Percentiles rank a stretch among this genome's conserved stretches.
These are phyloP conservation scores for Allophyes oxyacanthae DNA, from an alignment of 2,888 invertebrate genomes.

Conservation along the genomic window DNA sequence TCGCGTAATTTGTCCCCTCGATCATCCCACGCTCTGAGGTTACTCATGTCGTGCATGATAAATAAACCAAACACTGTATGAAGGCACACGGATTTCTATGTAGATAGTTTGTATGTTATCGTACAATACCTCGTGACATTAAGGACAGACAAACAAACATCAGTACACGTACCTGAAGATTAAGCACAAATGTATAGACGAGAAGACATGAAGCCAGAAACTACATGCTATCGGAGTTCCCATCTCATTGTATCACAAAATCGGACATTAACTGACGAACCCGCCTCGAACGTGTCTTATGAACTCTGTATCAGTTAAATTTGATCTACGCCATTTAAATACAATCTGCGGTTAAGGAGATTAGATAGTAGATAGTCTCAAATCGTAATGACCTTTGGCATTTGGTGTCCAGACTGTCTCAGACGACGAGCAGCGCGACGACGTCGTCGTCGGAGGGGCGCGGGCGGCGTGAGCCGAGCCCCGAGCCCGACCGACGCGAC, in stretches of 20 bases:
- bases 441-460: conserved; percentile 90
- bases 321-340: conserved; percentile 32
- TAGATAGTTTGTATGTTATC: conserved; percentile 46
- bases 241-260: conserved; percentile 53
- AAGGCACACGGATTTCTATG: conserved; percentile 36
- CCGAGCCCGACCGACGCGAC: conserved; percentile 79
- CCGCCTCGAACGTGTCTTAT: conserved; percentile 22
- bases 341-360: conserved; percentile 21
- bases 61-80: conserved; percentile 45
- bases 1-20: conserved; percentile 51
- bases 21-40: conserved; percentile 52
- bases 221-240: conserved; percentile 44
- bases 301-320: conserved; percentile 26
- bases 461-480: conserved; percentile 86
- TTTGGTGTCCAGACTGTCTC: conserved; percentile 64
- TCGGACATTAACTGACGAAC: conserved; percentile 40
- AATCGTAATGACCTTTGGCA: conserved; percentile 30
- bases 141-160: conserved; percentile 42
- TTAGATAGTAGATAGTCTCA: conserved; percentile 18
- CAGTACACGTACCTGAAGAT: conserved; percentile 49
- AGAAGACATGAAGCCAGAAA: conserved; percentile 26
- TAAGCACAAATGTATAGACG: conserved; percentile 31
- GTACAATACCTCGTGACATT: conserved; percentile 49
- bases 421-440: conserved; percentile 88
- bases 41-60: conserved; percentile 49